These are phyloP conservation scores for Maconellicoccus hirsutus DNA, from an alignment of 1,140 invertebrate genomes.

Conservation along the genomic window DNA sequence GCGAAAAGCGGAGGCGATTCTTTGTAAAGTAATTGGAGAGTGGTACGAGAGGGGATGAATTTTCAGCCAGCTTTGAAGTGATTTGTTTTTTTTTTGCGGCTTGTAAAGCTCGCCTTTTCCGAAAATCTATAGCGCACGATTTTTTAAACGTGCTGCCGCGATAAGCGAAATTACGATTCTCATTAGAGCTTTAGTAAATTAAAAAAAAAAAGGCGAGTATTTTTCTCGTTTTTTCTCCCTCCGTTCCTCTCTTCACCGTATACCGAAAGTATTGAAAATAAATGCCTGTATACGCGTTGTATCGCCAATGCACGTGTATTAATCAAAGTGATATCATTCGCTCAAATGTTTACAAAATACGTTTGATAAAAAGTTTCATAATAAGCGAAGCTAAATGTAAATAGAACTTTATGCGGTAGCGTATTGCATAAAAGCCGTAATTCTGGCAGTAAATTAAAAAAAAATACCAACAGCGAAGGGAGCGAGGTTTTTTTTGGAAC, in stretches of 20 bases:
- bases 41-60: no score
- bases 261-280: not conserved
- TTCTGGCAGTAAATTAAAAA: constrained; percentile 16
- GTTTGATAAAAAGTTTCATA: constrained; percentile 3
- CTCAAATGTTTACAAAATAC: constrained; percentile 10
- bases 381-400: constrained; percentile 1
- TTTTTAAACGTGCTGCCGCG: no score
- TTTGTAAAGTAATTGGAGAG: no score
- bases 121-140: no score
- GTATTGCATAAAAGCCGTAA: constrained; percentile 9
- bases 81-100: no score
- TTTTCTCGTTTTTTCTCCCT: not conserved
- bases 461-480: not conserved
- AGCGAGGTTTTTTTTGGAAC: not conserved
- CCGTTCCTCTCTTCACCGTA: not conserved
- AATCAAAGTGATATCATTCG: constrained; percentile 15
- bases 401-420: constrained; percentile 1
- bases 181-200: no score
- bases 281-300: no score
- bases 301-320: not conserved
- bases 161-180: no score
- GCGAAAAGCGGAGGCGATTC: no score
- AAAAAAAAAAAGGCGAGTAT: no score
- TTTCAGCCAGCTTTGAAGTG: no score
- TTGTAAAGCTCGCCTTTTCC: no score